Percentiles rank a stretch among this genome's conserved stretches.
Evolutionary conservation across 2,797 vertebrate species (phyloP).

Genomic region (Pachyuromys duprasi): DNA sequence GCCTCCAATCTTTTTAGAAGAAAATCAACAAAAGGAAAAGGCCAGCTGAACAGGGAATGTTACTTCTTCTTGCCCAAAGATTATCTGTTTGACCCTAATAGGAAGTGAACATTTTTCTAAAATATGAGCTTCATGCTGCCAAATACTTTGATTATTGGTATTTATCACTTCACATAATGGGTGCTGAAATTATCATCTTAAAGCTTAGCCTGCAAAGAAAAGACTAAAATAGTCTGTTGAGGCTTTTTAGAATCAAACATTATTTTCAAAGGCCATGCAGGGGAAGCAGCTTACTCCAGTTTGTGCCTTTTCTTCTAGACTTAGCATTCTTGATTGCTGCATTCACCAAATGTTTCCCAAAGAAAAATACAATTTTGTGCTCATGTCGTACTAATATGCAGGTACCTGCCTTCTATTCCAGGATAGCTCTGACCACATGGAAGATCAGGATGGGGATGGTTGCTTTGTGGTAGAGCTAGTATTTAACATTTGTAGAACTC

Average conservation of each 20-base stretch:
- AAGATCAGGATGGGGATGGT: background rate
- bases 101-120: background rate
- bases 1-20: background rate
- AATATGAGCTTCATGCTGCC: background rate
- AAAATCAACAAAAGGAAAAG: background rate
- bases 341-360: background rate
- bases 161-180: background rate
- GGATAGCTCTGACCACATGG: background rate
- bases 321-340: background rate
- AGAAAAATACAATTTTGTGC: background rate
- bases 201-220: background rate
- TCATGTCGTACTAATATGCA: background rate
- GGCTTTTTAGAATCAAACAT: slow-evolving; percentile 1
- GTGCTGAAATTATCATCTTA: slow-evolving; percentile 6
- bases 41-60: background rate
- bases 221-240: background rate
- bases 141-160: background rate
- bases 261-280: slow-evolving; percentile 6
- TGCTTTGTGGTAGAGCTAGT: background rate
- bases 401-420: background rate
- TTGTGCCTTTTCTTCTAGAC: background rate
- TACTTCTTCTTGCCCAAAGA: background rate
- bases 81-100: background rate
- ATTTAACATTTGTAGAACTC: background rate
- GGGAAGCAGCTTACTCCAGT: background rate